Evolutionary conservation across 1,140 invertebrate genomes (phyloP).

Genomic region (Drosophila asahinai): DNA sequence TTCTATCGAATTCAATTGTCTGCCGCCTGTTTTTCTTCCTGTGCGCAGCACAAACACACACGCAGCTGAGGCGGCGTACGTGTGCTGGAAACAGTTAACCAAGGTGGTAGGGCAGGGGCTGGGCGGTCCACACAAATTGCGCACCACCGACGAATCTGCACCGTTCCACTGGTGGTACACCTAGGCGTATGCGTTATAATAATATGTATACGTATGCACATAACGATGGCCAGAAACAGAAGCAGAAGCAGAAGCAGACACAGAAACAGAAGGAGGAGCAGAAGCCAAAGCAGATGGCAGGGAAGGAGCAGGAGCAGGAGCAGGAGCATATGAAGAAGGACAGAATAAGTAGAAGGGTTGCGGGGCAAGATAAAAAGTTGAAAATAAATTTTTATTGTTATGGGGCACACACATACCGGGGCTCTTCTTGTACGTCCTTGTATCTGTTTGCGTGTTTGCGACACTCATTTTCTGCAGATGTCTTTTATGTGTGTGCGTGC

Average conservation of each 20-base stretch:
- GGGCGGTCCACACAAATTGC: conserved; percentile 57
- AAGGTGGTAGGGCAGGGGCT: conserved; percentile 34
- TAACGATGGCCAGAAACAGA: conserved; percentile 62
- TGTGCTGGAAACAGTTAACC: conserved; percentile 71
- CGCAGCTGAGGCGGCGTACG: conserved; percentile 12
- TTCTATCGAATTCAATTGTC: conserved; percentile 40
- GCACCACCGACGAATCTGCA: conserved; percentile 47
- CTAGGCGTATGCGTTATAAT: conserved; percentile 81
- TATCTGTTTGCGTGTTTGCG: conserved; percentile 82
- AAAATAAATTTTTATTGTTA: conserved; percentile 84
- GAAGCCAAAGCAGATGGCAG: conserved; percentile 13
- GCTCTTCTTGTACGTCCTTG: conserved; percentile 72
- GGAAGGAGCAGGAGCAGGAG: background rate
- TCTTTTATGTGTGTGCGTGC: conserved; percentile 72
- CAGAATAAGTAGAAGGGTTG: conserved; percentile 12
- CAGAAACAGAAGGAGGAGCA: conserved; percentile 4
- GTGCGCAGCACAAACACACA: conserved; percentile 21
- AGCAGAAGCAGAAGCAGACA: conserved; percentile 7
- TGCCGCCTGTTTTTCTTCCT: conserved; percentile 31
- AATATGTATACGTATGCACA: conserved; percentile 78
- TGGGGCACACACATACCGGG: conserved; percentile 72
- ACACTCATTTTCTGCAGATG: conserved; percentile 83
- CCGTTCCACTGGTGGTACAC: conserved; percentile 54
- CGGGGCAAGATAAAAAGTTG: conserved; percentile 77
- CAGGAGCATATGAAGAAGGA: conserved; percentile 1